Evolutionary conservation across 2,888 invertebrate species (phyloP).

Genomic region (Pterostichus madidus): DNA sequence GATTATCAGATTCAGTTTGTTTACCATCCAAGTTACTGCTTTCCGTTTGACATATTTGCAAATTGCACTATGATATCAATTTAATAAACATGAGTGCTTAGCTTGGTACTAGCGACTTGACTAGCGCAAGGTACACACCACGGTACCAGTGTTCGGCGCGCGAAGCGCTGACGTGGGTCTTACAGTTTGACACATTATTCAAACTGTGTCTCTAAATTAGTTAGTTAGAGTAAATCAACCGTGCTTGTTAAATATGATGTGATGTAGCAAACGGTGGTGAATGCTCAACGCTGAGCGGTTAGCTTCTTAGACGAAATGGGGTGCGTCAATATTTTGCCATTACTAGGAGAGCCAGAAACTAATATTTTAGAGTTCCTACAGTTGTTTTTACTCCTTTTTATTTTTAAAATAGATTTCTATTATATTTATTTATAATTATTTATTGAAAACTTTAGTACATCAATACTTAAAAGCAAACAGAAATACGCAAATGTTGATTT

Average conservation of each 20-base stretch:
- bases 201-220: conserved; percentile 54
- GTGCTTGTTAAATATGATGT: conserved; percentile 18
- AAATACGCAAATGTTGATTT: too few species aligned
- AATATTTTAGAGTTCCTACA: too few species aligned
- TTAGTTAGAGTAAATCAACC: conserved; percentile 52
- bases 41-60: conserved; percentile 60
- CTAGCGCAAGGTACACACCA: conserved; percentile 3
- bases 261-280: too few species aligned
- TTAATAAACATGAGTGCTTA: conserved; percentile 58
- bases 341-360: too few species aligned
- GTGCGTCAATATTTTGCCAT: too few species aligned
- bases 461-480: too few species aligned
- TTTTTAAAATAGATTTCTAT: too few species aligned
- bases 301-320: too few species aligned
- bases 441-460: too few species aligned
- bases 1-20: not conserved
- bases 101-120: not conserved
- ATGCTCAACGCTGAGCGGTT: too few species aligned
- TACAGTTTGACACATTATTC: conserved; percentile 62
- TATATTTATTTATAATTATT: too few species aligned
- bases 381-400: too few species aligned
- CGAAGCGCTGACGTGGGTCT: conserved; percentile 48
- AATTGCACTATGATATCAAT: conserved; percentile 61
- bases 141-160: not conserved
- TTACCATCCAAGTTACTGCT: conserved; percentile 1